phyloP scores from a whole-genome alignment of 2,113 vertebrate species.

The Urocitellus parryii region DNA sequence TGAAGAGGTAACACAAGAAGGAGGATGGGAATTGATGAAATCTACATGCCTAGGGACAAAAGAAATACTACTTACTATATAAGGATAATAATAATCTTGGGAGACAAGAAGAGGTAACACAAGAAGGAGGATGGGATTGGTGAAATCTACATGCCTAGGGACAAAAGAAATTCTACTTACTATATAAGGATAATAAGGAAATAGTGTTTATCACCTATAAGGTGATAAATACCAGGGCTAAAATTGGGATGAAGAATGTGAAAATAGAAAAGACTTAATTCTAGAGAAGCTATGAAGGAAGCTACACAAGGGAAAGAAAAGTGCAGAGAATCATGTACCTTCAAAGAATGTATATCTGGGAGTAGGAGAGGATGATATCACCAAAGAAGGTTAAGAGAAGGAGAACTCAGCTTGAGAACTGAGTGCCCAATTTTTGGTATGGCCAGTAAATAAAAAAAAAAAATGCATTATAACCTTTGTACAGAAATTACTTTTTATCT shows the following conservation, averaged over 20 bases:
- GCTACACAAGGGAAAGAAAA: neutral
- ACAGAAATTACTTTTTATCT: neutral
- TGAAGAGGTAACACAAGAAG: neutral
- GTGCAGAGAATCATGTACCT: neutral
- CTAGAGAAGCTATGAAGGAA: neutral
- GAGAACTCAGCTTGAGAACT: neutral
- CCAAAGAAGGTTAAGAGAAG: neutral
- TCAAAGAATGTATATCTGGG: neutral
- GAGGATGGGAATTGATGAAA: neutral
- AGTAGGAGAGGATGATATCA: neutral
- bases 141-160: neutral
- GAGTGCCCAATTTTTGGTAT: neutral
- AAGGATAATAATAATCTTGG: neutral
- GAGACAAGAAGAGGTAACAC: neutral
- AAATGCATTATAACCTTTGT: neutral
- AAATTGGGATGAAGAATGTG: neutral
- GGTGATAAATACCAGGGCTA: neutral
- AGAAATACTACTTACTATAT: neutral
- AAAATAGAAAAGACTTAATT: neutral
- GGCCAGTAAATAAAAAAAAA: neutral
- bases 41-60: neutral
- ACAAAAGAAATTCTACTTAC: neutral
- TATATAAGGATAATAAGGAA: neutral
- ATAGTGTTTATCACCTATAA: neutral
- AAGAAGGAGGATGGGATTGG: neutral